Evolutionary conservation across 1,140 invertebrate species (phyloP), one percentile per base, ranked within the genome.

Genomic region (Platyura marginata): DNA sequence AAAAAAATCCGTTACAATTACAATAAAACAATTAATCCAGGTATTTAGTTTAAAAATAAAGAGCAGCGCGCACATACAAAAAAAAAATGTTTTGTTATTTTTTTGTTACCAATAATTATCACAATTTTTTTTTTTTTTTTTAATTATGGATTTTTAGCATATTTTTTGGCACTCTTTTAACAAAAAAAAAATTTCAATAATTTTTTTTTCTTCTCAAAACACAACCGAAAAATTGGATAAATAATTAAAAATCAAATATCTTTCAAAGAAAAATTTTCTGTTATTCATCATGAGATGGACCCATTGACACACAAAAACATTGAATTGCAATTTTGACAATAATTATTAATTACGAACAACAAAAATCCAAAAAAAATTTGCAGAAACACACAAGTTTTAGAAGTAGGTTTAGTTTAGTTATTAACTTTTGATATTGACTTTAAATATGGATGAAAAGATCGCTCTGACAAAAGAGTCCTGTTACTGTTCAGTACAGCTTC

Each of bases 241-340:
- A 41, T 56, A 44, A 42, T 51, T 52, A 11, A 55, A 47, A 35
- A 59, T 59, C 35, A 57, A 51, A 51, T 54, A 59, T 42, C 53
- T 52, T 37, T 51, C 52, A 45, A 56, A 57, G 47, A 57, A 57
- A 43, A 57, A 59, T 47, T 49, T 55, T 40, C 57, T 47, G 48
- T 56, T 56, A 44, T 49, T 49, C 56, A 58, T 58, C 51, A 45
- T 55, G 49, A 21, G 16, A 20, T 11, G 19, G 11, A 10, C 18
- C 11, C 11, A 16, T 16, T 36, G 15, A 36, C 10, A 20, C 16
- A 29, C 13, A 6, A 29, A 29, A 29, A 29, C 25, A n/a, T n/a
- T n/a, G n/a, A 29, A 29, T 29, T 29, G 25, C 25, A 29, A 29
- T 29, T 29, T 29, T 29, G 25, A 29, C 25, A 29, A n/a, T n/a